Evolutionary conservation across 2,113 vertebrate species (phyloP).

Genomic region (Delphinapterus leucas): DNA sequence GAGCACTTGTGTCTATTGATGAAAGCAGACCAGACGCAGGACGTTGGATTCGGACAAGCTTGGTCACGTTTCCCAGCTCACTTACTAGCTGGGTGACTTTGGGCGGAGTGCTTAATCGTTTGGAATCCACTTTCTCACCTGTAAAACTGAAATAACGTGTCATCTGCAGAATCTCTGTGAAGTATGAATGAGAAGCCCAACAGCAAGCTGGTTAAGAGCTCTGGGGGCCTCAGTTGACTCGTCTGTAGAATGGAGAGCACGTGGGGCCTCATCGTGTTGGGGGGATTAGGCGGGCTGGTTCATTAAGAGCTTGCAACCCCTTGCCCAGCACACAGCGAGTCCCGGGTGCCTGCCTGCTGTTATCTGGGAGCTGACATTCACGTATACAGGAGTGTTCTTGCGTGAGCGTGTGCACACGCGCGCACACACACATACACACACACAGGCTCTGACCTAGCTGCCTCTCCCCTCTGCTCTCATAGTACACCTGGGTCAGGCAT

Average conservation of each 20-base stretch:
- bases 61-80: background rate
- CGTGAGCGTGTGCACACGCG: fast-evolving
- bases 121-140: background rate
- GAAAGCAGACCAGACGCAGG: background rate
- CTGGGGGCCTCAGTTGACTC: background rate
- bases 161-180: background rate
- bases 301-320: background rate
- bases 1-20: background rate
- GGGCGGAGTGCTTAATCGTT: background rate
- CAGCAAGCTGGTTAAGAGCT: background rate
- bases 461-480: background rate
- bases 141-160: background rate
- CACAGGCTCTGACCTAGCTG: background rate
- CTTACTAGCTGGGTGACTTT: background rate
- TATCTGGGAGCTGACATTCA: background rate
- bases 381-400: fast-evolving
- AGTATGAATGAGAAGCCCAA: background rate
- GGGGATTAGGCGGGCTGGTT: background rate
- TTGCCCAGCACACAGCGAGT: background rate
- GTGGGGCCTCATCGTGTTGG: background rate
- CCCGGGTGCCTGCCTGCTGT: background rate
- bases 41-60: background rate
- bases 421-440: too few species aligned
- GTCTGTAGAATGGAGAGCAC: background rate
- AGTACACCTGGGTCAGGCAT: background rate